Percentiles rank a stretch among this genome's conserved stretches.
Conservation (phyloP, 1,140 invertebrate species). For the Hestina assimilis region DNA sequence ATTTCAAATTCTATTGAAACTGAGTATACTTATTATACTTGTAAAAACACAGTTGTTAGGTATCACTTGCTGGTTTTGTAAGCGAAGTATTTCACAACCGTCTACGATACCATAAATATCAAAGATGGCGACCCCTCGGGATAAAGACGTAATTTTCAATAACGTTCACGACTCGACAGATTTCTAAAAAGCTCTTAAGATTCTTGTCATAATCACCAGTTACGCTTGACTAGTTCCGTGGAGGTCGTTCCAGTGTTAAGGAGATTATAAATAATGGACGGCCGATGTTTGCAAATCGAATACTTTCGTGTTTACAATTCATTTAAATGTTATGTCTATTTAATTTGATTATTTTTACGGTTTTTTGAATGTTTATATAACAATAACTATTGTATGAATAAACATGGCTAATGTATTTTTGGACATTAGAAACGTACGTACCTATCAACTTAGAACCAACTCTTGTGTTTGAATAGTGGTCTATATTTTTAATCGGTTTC, state of each 20-base stretch:
- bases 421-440: no score
- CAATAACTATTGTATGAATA: no score
- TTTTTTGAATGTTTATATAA: slow-evolving; percentile 11
- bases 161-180: slow-evolving; percentile 25
- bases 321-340: slow-evolving; percentile 22
- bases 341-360: slow-evolving; percentile 12
- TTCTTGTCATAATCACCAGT: slow-evolving; percentile 29
- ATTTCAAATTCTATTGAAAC: no score
- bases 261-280: slow-evolving; percentile 19
- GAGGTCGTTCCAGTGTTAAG: slow-evolving; percentile 25
- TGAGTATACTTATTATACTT: no score
- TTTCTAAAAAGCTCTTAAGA: slow-evolving; percentile 26
- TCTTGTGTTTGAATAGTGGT: no score
- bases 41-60: no score
- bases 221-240: slow-evolving; percentile 24
- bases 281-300: slow-evolving; percentile 25
- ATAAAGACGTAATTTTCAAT: slow-evolving; percentile 21
- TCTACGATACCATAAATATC: neutral
- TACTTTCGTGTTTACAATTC: slow-evolving; percentile 17
- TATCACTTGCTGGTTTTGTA: no score
- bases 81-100: no score
- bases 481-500: no score
- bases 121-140: neutral
- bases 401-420: no score
- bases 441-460: no score